Conservation (phyloP, 2,888 invertebrate genomes). For the Eutolmus rufibarbis region DNA sequence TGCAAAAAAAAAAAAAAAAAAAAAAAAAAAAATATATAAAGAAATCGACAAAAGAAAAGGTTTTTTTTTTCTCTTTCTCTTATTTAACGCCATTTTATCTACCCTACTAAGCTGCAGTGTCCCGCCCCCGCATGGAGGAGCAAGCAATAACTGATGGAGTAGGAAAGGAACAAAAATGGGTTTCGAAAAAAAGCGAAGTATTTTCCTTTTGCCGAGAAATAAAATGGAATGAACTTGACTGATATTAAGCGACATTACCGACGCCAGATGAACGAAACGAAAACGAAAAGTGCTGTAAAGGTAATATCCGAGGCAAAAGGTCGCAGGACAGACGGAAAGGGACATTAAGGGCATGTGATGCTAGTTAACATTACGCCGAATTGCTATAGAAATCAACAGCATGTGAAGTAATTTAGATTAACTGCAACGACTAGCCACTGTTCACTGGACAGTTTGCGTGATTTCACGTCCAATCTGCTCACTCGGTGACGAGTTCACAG, state of each 20-base stretch:
- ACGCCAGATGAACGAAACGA: background rate
- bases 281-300: background rate
- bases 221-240: slow-evolving; percentile 1
- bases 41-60: background rate
- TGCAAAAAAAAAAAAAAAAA: background rate
- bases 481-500: background rate
- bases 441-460: background rate
- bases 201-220: background rate
- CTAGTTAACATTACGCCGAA: background rate
- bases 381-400: background rate
- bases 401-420: slow-evolving; percentile 23
- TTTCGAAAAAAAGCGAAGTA: background rate
- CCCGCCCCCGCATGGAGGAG: background rate
- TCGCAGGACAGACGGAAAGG: background rate
- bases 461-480: background rate
- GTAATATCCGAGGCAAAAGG: background rate
- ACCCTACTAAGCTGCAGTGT: background rate
- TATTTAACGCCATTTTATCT: slow-evolving; percentile 7
- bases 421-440: background rate
- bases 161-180: background rate
- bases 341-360: slow-evolving; percentile 31
- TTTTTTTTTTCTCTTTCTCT: background rate
- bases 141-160: background rate
- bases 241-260: background rate
- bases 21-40: too few relatives aligned